Conservation (phyloP, 2,888 invertebrate species). For the Acanthopleura granulata region DNA sequence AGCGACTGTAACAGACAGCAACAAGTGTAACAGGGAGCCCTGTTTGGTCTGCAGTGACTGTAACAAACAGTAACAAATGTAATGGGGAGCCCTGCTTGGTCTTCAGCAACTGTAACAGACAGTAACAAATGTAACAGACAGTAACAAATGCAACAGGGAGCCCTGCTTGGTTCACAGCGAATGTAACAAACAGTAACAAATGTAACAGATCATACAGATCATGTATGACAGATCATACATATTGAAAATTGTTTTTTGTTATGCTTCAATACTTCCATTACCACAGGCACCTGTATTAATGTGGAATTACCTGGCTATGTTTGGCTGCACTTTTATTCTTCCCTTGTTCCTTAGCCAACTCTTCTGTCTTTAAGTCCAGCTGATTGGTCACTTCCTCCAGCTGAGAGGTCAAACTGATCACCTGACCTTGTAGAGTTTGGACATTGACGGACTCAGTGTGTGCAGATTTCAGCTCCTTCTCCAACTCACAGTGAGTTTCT, state of each 20-base stretch:
- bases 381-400: slow-evolving; percentile 46
- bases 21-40: slow-evolving; percentile 18
- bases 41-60: slow-evolving; percentile 65
- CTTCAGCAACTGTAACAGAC: slow-evolving; percentile 54
- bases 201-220: no score
- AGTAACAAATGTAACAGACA: neutral
- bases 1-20: neutral
- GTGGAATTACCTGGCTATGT: slow-evolving; percentile 55
- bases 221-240: no score
- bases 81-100: slow-evolving; percentile 50
- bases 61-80: slow-evolving; percentile 13
- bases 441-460: slow-evolving; percentile 5
- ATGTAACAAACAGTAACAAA: neutral
- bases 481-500: slow-evolving; percentile 38
- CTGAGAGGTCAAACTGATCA: slow-evolving; percentile 40
- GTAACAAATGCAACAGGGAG: neutral
- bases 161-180: slow-evolving; percentile 17
- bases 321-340: slow-evolving; percentile 57
- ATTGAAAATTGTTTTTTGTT: no score
- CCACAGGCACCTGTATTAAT: no score
- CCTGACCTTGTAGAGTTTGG: slow-evolving; percentile 38
- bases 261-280: no score
- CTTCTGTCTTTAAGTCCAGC: slow-evolving; percentile 47
- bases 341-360: slow-evolving; percentile 56
- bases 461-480: slow-evolving; percentile 20